Evolutionary conservation across 2,888 invertebrate species (phyloP).

Genomic region (Pimpla rufipes): DNA sequence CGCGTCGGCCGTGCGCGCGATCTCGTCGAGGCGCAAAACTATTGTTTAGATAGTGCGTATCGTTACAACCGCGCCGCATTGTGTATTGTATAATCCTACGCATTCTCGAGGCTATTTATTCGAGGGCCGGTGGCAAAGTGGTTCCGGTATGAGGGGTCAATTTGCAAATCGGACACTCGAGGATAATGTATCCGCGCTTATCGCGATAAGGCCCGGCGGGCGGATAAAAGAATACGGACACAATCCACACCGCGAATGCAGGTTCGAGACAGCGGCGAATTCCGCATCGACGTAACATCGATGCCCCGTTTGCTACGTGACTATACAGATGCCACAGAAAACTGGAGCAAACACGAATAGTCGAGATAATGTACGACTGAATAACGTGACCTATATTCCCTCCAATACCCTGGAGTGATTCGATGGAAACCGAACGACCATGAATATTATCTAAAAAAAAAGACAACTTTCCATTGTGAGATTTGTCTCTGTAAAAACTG

Average conservation of each 20-base stretch:
- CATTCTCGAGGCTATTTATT: constrained; percentile 13
- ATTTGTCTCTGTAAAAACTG: not conserved
- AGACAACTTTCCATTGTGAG: not conserved
- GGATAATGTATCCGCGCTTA: not conserved
- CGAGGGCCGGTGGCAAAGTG: not conserved
- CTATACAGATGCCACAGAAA: not conserved
- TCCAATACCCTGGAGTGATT: not conserved
- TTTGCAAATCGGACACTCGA: constrained; percentile 42
- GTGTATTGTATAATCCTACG: constrained; percentile 36
- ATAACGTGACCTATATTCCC: constrained; percentile 27
- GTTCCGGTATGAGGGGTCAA: constrained; percentile 36
- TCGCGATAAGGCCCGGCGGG: constrained; percentile 14
- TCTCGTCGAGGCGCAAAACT: constrained; percentile 28
- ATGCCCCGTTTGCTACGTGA: not conserved
- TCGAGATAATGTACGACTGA: not conserved
- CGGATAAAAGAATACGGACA: not conserved
- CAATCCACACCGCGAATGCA: not conserved
- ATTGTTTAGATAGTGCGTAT: constrained; percentile 48
- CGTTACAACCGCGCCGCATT: constrained; percentile 40
- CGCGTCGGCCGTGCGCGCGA: constrained; percentile 9
- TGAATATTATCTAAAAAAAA: not conserved
- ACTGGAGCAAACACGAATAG: constrained; percentile 28
- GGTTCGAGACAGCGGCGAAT: not conserved
- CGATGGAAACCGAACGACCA: not conserved
- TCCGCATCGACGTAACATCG: constrained; percentile 18